Evolutionary conservation across 2,113 vertebrate species (phyloP).

Genomic region (Silurus asotus): DNA sequence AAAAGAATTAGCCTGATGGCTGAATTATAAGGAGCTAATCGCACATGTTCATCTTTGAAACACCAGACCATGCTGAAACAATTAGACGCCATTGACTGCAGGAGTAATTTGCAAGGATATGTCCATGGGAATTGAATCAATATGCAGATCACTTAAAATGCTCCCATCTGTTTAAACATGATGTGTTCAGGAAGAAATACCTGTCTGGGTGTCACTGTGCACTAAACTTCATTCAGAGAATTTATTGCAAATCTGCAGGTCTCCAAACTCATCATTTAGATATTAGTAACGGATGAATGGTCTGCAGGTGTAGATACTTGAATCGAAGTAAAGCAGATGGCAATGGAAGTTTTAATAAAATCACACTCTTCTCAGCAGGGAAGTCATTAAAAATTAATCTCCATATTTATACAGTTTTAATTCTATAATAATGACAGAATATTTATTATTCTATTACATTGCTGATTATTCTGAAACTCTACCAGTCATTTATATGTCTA

Average conservation of each 20-base stretch:
- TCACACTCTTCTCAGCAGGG: neutral
- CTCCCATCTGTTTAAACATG: conserved; percentile 45
- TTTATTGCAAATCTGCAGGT: conserved; percentile 25
- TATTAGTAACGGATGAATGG: conserved; percentile 34
- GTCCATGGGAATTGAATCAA: conserved; percentile 50
- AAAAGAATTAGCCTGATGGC: conserved; percentile 47
- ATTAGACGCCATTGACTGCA: conserved; percentile 48
- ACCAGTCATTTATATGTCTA: neutral
- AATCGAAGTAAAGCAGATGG: conserved; percentile 21
- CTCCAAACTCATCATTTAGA: conserved; percentile 41
- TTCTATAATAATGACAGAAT: conserved; percentile 4
- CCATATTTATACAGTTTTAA: neutral
- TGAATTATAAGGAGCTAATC: conserved; percentile 41
- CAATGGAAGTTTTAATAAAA: conserved; percentile 24
- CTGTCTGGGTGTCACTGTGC: conserved; percentile 37
- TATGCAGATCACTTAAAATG: conserved; percentile 46
- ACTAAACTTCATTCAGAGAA: conserved; percentile 40
- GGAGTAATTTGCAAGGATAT: conserved; percentile 50
- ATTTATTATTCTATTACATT: neutral
- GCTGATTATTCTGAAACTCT: neutral
- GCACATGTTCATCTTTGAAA: conserved; percentile 48
- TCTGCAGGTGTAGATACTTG: conserved; percentile 17
- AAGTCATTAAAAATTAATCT: conserved; percentile 24
- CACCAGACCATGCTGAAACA: conserved; percentile 57
- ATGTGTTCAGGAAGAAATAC: conserved; percentile 29